Evolutionary conservation across 2,797 vertebrate species (phyloP), one percentile per base, ranked within the genome.

Genomic region (Acanthis flammea): DNA sequence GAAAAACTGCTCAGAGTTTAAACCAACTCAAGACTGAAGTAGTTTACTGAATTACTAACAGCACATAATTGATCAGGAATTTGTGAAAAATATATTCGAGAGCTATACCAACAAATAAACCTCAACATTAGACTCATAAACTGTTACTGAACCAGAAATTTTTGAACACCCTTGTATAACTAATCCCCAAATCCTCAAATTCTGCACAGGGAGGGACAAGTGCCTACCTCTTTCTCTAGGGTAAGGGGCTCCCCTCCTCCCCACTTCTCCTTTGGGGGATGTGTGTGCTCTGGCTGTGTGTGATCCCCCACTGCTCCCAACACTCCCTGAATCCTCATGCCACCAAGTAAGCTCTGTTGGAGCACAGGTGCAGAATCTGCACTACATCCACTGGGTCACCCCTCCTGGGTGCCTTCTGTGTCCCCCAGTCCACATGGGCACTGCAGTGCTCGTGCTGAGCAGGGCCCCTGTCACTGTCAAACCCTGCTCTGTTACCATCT

Each of bases 381-480:
- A 22, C 47, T 51, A 24, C 23, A 53, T 33, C 48, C 63, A 27
- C 48, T 14, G 19, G 10, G 4, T 50, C 33, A 86, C 14, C 22
- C 7, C 17, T 5, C 0, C 57, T 30, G 70, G 9, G 42, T 57
- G 19, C 35, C 0, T 1, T 18, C 31, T 57, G 27, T 50, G 25
- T 24, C 5, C 41, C 16, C 41, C 6, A 2, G 7, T 14, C 55
- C 41, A 35, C 4, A 4, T 3, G 12, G 37, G 14, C 54, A 60
- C 45, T n/a, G 54, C 19, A 48, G 19, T 8, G 14, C 35, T 5
- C 0, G 6, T 72, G 58, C 44, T 37, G 19, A 61, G 72, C 76
- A 62, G n/a, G 50, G n/a, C 19, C 28, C 3, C 4, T 22, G n/a
- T 67, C 35, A 12, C 27, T 76, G n/a, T 45, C 60, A 68, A 63